Conservation (phyloP, 1,140 invertebrate genomes). For the Nephila pilipes region DNA sequence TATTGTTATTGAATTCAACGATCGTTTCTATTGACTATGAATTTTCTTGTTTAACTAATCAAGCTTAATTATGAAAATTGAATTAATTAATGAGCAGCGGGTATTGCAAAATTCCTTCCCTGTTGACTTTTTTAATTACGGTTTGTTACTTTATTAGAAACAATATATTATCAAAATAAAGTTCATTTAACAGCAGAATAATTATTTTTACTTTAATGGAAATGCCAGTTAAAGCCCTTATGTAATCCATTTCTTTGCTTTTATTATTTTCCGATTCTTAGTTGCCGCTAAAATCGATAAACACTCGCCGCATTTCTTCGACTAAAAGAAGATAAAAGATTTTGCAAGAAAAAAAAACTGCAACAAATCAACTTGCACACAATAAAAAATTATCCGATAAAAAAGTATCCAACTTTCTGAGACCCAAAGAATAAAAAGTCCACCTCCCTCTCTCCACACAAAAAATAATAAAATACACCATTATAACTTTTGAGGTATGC, state of each 20-base stretch:
- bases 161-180: too few species aligned
- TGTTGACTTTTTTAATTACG: background rate
- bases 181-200: too few species aligned
- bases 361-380: background rate
- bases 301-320: background rate
- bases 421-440: background rate
- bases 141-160: background rate
- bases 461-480: background rate
- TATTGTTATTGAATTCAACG: too few species aligned
- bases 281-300: background rate
- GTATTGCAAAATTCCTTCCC: too few species aligned
- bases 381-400: background rate
- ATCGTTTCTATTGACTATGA: too few species aligned
- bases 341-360: background rate
- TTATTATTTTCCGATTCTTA: background rate
- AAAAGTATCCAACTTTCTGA: background rate
- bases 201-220: too few species aligned
- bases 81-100: too few species aligned
- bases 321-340: background rate
- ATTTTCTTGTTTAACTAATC: too few species aligned
- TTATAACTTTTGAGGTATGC: slow-evolving; percentile 28
- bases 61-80: too few species aligned
- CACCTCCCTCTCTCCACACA: background rate
- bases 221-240: background rate
- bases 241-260: background rate